phyloP scores from a whole-genome alignment of 1,140 invertebrate genomes.

The Tachypleus tridentatus region DNA sequence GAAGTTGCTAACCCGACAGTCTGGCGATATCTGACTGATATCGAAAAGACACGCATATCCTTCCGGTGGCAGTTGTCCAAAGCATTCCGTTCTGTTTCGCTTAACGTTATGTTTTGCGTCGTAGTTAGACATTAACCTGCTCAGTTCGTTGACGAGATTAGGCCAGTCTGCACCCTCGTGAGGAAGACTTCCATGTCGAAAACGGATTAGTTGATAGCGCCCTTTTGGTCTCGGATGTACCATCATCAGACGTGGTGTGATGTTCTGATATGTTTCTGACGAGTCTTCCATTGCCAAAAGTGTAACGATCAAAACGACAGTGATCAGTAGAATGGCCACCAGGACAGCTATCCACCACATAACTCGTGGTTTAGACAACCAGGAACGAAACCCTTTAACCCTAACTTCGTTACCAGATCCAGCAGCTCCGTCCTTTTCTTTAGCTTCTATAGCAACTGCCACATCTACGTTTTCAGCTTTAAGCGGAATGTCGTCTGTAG shows the following conservation, averaged over 20 bases:
- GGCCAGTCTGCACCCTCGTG: constrained; percentile 18
- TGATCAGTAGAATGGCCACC: constrained; percentile 13
- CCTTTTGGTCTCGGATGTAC: constrained; percentile 16
- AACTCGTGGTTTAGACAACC: constrained; percentile 8
- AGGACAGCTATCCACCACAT: constrained; percentile 20
- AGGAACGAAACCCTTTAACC: no score
- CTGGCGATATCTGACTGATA: constrained; percentile 9
- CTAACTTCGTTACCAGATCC: no score
- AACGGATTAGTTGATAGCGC: constrained; percentile 19
- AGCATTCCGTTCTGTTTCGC: constrained; percentile 13
- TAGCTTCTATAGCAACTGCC: no score
- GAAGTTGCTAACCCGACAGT: constrained; percentile 18
- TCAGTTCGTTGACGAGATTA: constrained; percentile 17
- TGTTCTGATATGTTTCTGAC: background rate
- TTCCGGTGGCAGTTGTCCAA: constrained; percentile 1
- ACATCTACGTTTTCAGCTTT: no score
- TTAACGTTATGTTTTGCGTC: constrained; percentile 5
- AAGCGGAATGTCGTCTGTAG: no score
- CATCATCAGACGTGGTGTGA: no score
- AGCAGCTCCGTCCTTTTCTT: no score
- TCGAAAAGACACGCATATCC: constrained; percentile 17
- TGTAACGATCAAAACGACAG: constrained; percentile 16
- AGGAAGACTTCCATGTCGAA: constrained; percentile 19
- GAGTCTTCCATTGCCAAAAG: constrained; percentile 15
- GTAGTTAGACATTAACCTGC: constrained; percentile 16